Evolutionary conservation across 2,888 invertebrate genomes (phyloP), one percentile per base, ranked within the genome.

Genomic region (Drosophila differens): DNA sequence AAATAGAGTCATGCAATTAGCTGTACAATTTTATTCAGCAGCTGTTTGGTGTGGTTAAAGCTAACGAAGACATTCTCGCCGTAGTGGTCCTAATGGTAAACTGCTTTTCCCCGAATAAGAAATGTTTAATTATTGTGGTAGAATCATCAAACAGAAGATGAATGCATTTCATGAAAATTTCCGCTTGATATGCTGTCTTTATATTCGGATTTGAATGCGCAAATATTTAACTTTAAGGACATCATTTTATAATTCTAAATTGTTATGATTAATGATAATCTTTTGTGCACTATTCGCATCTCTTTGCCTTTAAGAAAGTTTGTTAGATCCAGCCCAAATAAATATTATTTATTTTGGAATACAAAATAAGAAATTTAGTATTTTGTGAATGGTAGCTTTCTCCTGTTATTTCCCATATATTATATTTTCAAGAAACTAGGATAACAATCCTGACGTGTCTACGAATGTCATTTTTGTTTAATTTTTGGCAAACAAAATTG

Each of bases 1-100:
- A 76, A 85, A 85, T 89, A 78, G 74, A 83, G 87, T 68, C 88
- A 74, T 86, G 72, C 81, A 90, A 85, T 83, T 86, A 90, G 80
- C 58, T 74, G 55, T 60, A 58, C 58, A 55, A 78, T 55, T 41
- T 53, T 49, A 62, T 76, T 52, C 58, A 35, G 54, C 37, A 53
- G 51, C 35, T 64, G 22, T 44, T 53, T 5, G 52, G 41, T 41
- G 28, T 47, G 53, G 49, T 37, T 25, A 51, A 22, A 49, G 65
- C 53, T 12, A 37, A 74, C 25, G 28, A 52, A 35, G 25, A 28
- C 53, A 54, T 54, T 64, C 47, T 33, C 35, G n/a, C 12, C 55
- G 10, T 61, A 55, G 70, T 64, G 47, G 44, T 16, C 16, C 30
- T 65, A 33, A 33, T 39, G 70, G 10, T 2, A 33, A 69, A 33